A percentile compares a stretch with the other conserved stretches of the same genome.
These are phyloP conservation scores for Polydrusus pterygomalis DNA, from an alignment of 2,888 invertebrate genomes.

Conservation along the genomic window DNA sequence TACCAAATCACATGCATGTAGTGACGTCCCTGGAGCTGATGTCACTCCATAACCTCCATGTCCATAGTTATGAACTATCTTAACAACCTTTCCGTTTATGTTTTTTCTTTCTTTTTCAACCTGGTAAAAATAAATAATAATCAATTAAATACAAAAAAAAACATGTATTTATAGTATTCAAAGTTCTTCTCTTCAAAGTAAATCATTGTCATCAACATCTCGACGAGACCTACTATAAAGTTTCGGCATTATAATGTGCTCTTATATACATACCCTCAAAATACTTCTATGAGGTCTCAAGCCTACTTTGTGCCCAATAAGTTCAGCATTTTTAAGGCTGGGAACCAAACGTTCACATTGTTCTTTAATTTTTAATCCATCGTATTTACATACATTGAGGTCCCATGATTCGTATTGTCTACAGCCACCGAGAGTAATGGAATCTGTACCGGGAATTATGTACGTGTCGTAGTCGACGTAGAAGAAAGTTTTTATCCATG, in stretches of 20 bases:
- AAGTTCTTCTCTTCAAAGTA: too few relatives aligned
- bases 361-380: constrained; percentile 85
- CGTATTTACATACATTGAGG: constrained; percentile 79
- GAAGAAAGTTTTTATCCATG: constrained; percentile 92
- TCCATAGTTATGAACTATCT: constrained; percentile 94
- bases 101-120: constrained; percentile 78
- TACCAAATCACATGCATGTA: constrained; percentile 83
- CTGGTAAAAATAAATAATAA: constrained; percentile 26
- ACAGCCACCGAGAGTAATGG: constrained; percentile 89
- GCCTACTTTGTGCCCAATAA: constrained; percentile 82
- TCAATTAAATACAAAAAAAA: not conserved
- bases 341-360: constrained; percentile 87
- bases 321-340: constrained; percentile 76
- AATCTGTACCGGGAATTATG: constrained; percentile 84
- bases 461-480: constrained; percentile 92
- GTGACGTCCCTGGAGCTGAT: constrained; percentile 90
- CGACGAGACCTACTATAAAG: too few relatives aligned
- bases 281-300: constrained; percentile 87
- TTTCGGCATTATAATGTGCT: too few relatives aligned
- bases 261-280: constrained; percentile 74
- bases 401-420: constrained; percentile 88
- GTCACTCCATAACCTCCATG: constrained; percentile 96
- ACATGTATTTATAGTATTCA: too few relatives aligned
- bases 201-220: not conserved
- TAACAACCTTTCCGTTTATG: constrained; percentile 71